Conservation (phyloP, 2,888 invertebrate genomes). For the Drosophila anomalata region DNA sequence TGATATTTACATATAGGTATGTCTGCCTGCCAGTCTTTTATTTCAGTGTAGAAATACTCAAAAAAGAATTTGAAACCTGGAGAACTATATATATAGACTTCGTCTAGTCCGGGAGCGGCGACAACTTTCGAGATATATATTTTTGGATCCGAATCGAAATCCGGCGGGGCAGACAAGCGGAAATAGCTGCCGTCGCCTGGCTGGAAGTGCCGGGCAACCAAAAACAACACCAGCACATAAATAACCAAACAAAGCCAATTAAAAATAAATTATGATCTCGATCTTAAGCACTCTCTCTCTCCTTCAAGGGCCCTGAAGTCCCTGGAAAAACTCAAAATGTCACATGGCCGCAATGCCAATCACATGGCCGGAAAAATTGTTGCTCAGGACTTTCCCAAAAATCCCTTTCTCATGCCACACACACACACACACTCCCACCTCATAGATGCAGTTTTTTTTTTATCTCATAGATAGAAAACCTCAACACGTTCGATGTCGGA, state of each 20-base stretch:
- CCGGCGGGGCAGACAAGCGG: slow-evolving; percentile 37
- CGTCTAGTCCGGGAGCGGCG: not conserved
- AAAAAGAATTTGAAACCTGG: slow-evolving; percentile 6
- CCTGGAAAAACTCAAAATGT: not conserved
- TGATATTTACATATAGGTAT: too few relatives aligned
- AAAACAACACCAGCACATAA: slow-evolving; percentile 44
- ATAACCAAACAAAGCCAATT: slow-evolving; percentile 66
- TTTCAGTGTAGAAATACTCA: too few relatives aligned
- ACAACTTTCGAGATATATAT: slow-evolving; percentile 49
- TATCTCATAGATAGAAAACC: not conserved
- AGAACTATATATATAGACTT: slow-evolving; percentile 27
- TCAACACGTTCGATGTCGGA: not conserved
- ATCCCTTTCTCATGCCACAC: not conserved
- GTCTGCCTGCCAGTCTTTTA: too few relatives aligned
- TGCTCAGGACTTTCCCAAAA: not conserved
- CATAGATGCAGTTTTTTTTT: not conserved
- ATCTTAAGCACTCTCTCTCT: slow-evolving; percentile 21
- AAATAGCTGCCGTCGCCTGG: slow-evolving; percentile 52
- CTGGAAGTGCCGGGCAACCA: slow-evolving; percentile 29
- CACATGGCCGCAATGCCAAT: not conserved
- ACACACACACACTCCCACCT: too few relatives aligned
- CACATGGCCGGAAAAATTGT: not conserved
- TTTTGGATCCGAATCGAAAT: slow-evolving; percentile 49
- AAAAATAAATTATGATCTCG: slow-evolving; percentile 74
- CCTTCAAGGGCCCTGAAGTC: not conserved